These are phyloP conservation scores for Mya arenaria DNA, from an alignment of 1,140 invertebrate species.

Conservation along the genomic window DNA sequence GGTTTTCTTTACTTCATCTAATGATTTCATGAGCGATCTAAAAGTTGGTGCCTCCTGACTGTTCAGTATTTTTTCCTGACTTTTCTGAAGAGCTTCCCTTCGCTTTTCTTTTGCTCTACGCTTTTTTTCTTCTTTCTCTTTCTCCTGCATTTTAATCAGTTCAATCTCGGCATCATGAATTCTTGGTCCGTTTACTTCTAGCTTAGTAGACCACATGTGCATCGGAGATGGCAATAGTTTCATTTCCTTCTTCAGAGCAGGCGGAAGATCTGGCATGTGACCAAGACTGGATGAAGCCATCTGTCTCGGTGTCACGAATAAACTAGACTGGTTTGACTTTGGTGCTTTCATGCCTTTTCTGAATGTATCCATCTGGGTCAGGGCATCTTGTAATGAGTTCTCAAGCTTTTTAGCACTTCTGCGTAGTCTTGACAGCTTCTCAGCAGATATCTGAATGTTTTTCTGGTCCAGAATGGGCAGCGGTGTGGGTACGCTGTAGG, in stretches of 20 bases:
- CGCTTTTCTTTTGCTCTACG: slow-evolving; percentile 40
- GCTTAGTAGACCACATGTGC: slow-evolving; percentile 44
- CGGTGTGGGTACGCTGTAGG: slow-evolving; percentile 42
- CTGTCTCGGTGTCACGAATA: slow-evolving; percentile 45
- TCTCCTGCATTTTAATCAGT: slow-evolving; percentile 31
- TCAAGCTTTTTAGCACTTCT: slow-evolving; percentile 73
- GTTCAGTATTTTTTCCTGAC: slow-evolving; percentile 14
- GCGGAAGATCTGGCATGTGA: slow-evolving; percentile 51
- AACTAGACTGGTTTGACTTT: slow-evolving; percentile 46
- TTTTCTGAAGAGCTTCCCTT: slow-evolving; percentile 40
- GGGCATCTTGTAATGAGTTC: slow-evolving; percentile 72
- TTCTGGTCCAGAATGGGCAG: slow-evolving; percentile 40
- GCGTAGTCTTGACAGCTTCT: slow-evolving; percentile 69
- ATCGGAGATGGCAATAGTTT: slow-evolving; percentile 43
- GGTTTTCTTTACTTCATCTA: slow-evolving; percentile 62
- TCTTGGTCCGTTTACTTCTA: slow-evolving; percentile 57
- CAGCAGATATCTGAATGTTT: slow-evolving; percentile 69
- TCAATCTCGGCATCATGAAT: slow-evolving; percentile 43
- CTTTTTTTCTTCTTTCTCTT: slow-evolving; percentile 48
- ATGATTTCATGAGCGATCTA: slow-evolving; percentile 56
- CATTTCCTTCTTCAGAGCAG: slow-evolving; percentile 35
- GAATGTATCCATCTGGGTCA: slow-evolving; percentile 70
- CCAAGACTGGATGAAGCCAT: not conserved
- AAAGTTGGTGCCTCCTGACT: slow-evolving; percentile 47
- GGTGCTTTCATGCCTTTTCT: slow-evolving; percentile 57